A percentile compares a stretch with the other conserved stretches of the same genome.
Conservation (phyloP, 2,797 vertebrate genomes). For the Diplodus sargus region DNA sequence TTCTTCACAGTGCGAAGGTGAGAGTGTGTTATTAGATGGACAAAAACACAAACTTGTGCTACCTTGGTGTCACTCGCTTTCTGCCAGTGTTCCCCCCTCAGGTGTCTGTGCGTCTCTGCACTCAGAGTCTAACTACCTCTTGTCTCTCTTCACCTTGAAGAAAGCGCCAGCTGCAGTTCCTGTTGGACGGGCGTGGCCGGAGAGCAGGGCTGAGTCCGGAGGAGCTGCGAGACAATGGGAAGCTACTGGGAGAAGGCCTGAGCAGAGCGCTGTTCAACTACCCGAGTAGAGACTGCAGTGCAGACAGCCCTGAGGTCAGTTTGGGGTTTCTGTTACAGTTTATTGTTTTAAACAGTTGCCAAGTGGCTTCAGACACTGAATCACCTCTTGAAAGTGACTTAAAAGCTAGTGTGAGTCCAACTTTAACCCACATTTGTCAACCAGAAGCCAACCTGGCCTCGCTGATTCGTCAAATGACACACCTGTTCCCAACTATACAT, state of each 20-base stretch:
- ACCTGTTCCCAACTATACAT: too few species aligned
- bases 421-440: not conserved
- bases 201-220: conserved; percentile 87
- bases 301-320: conserved; percentile 91
- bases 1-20: not conserved
- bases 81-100: conserved; percentile 6
- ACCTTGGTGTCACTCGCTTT: conserved; percentile 9
- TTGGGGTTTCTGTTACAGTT: not conserved
- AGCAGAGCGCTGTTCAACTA: conserved; percentile 91
- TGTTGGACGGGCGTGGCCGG: conserved; percentile 92
- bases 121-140: conserved; percentile 4
- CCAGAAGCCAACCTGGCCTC: too few species aligned
- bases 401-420: not conserved
- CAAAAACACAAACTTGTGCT: conserved; percentile 7
- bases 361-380: not conserved
- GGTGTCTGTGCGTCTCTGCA: conserved; percentile 23
- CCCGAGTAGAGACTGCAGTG: conserved; percentile 86
- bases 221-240: conserved; percentile 89
- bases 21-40: conserved; percentile 9
- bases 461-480: too few species aligned
- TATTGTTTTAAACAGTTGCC: not conserved
- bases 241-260: conserved; percentile 88
- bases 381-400: too few species aligned
- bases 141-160: conserved; percentile 75
- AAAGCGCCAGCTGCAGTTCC: conserved; percentile 92